A percentile compares a stretch with the other conserved stretches of the same genome.
phyloP scores from a whole-genome alignment of 2,113 vertebrate species.

The Silurus meridionalis region DNA sequence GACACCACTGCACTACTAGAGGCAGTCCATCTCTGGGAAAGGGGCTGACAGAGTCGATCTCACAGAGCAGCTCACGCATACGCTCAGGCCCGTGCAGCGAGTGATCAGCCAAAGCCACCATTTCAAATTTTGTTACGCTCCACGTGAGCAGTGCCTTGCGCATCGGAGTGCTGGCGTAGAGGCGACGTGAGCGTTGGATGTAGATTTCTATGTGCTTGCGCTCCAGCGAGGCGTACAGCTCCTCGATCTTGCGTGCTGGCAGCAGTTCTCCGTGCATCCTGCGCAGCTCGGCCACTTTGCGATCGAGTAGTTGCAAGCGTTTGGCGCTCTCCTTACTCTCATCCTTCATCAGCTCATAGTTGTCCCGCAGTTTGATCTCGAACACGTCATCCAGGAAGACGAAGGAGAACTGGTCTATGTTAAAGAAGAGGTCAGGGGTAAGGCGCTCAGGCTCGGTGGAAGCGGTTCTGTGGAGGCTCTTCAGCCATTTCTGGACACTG shows the following conservation, averaged over 20 bases:
- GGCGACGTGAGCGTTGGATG: constrained; percentile 92
- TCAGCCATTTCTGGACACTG: constrained; percentile 93
- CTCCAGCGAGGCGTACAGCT: constrained; percentile 93
- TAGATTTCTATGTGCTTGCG: constrained; percentile 98
- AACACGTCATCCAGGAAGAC: constrained; percentile 93
- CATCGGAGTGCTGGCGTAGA: constrained; percentile 95
- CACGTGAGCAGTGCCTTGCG: constrained; percentile 91
- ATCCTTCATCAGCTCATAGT: constrained; percentile 97
- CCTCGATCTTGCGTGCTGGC: constrained; percentile 95
- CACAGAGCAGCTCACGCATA: constrained; percentile 84
- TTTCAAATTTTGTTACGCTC: constrained; percentile 84
- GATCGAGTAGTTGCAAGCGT: constrained; percentile 87
- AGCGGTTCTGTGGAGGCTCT: constrained; percentile 76
- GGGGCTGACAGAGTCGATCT: constrained; percentile 84
- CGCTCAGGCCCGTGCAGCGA: constrained; percentile 83
- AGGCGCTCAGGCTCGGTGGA: constrained; percentile 48
- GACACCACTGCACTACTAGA: constrained; percentile 91
- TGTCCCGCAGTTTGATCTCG: constrained; percentile 94
- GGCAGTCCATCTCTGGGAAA: constrained; percentile 87
- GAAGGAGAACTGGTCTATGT: constrained; percentile 88
- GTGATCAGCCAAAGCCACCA: constrained; percentile 83
- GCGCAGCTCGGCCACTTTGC: constrained; percentile 90
- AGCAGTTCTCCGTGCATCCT: constrained; percentile 95
- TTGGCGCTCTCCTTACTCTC: constrained; percentile 96
- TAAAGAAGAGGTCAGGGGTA: constrained; percentile 85